Percentiles rank a stretch among this genome's conserved stretches.
Conservation (phyloP, 1,140 invertebrate genomes). For the Trachymyrmex septentrionalis region DNA sequence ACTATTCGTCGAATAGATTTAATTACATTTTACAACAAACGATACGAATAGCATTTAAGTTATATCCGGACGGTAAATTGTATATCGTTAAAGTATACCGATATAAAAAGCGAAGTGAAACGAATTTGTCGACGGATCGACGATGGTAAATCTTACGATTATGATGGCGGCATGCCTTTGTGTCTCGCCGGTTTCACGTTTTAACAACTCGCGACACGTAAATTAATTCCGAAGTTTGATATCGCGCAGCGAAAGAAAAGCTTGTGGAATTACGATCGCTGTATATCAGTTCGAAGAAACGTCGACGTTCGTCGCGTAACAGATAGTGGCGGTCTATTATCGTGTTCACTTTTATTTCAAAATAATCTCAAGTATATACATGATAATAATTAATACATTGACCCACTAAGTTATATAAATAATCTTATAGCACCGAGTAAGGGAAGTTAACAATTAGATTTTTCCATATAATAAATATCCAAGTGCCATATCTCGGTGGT, state of each 20-base stretch:
- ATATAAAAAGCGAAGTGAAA: conserved; percentile 51
- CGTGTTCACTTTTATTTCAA: background rate
- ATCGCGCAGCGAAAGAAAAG: conserved; percentile 79
- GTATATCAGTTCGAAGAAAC: conserved; percentile 22
- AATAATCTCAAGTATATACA: background rate
- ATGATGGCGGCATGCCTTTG: conserved; percentile 83
- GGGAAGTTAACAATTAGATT: background rate
- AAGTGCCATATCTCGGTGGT: background rate
- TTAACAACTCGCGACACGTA: conserved; percentile 86
- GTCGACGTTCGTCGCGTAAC: background rate
- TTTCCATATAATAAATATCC: background rate
- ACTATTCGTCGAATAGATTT: background rate
- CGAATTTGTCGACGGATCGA: conserved; percentile 66
- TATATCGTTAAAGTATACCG: conserved; percentile 22
- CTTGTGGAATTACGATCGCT: conserved; percentile 79
- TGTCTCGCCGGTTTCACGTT: conserved; percentile 81
- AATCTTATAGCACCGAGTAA: background rate
- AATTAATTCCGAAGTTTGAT: conserved; percentile 86
- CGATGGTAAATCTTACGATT: conserved; percentile 79
- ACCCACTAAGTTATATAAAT: background rate
- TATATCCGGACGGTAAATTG: background rate
- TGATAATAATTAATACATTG: background rate
- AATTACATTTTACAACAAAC: background rate
- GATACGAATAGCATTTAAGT: background rate
- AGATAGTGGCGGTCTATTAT: background rate